Evolutionary conservation across 2,888 invertebrate species (phyloP), one percentile per base, ranked within the genome.

Genomic region (Villa cingulata): DNA sequence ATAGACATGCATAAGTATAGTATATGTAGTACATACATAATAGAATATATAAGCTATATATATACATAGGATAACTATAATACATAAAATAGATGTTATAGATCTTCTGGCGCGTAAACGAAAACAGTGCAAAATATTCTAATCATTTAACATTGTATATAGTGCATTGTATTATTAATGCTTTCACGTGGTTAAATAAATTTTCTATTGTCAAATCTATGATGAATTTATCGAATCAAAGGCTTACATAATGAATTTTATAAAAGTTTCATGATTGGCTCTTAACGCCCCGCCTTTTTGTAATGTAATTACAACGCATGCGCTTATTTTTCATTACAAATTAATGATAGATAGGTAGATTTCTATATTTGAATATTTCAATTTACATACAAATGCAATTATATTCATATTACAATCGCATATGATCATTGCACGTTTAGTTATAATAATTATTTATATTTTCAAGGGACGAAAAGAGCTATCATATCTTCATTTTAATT

Each of bases 231-330:
- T 53, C 45, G 51, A 50, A 45, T 48, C 48, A 49, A 42, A 52
- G 38, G 48, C 39, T 51, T 48, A 48, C 49, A 54, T 48, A 53
- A 50, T 54, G 54, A 53, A 51, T 48, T 44, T 48, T 46, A 52
- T 46, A 50, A 48, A 54, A 48, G 50, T 50, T 51, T 55, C 55
- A 56, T 57, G 57, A 57, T 57, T 57, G 57, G 57, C 57, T 55
- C 54, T 53, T 48, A 54, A 54, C 47, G 57, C 56, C 51, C 56
- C 56, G 57, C 57, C 57, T 54, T 50, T 48, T 50, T 37, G 34
- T 47, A 65, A 66, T 62, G 61, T 64, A 65, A 64, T 63, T 64
- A 60, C 59, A 60, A 67, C 67, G 67, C 67, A 68, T 60, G 69
- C 68, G 67, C 61, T 39, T 45, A 32, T 27, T 36, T 16, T 36